These are phyloP conservation scores for Fopius arisanus DNA, from an alignment of 1,140 invertebrate genomes.

Conservation along the genomic window DNA sequence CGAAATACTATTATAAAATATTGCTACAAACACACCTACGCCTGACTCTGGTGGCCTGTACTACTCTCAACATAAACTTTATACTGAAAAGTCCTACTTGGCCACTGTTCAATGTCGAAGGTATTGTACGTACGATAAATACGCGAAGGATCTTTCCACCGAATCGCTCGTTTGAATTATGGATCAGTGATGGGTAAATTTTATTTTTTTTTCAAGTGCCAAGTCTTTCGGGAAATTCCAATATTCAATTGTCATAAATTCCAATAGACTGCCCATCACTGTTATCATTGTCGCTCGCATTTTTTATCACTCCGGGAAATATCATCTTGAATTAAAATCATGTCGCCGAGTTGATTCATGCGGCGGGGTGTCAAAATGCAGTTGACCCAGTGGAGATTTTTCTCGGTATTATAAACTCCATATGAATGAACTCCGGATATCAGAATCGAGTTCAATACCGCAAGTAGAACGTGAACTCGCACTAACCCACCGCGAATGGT, in stretches of 20 bases:
- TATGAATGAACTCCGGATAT: slow-evolving; percentile 1
- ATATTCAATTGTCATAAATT: too few species aligned
- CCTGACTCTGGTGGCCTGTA: background rate
- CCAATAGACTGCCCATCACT: too few species aligned
- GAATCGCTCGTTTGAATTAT: background rate
- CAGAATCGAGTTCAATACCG: background rate
- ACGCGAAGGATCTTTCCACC: background rate
- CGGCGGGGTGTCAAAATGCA: background rate
- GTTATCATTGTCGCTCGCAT: too few species aligned
- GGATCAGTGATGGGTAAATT: too few species aligned
- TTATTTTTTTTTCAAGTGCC: too few species aligned
- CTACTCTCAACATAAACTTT: background rate
- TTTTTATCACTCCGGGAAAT: too few species aligned
- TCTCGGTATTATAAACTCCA: background rate
- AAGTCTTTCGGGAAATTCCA: too few species aligned
- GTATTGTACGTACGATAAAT: background rate
- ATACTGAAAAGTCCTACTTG: background rate
- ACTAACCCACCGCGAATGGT: background rate
- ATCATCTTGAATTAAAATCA: too few species aligned
- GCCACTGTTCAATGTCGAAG: background rate
- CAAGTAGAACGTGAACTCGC: background rate
- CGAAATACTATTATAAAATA: background rate
- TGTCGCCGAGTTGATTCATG: background rate
- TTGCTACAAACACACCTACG: background rate
- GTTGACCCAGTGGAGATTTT: background rate